Conservation (phyloP, 2,797 vertebrate species). For the Acropternis orthonyx region DNA sequence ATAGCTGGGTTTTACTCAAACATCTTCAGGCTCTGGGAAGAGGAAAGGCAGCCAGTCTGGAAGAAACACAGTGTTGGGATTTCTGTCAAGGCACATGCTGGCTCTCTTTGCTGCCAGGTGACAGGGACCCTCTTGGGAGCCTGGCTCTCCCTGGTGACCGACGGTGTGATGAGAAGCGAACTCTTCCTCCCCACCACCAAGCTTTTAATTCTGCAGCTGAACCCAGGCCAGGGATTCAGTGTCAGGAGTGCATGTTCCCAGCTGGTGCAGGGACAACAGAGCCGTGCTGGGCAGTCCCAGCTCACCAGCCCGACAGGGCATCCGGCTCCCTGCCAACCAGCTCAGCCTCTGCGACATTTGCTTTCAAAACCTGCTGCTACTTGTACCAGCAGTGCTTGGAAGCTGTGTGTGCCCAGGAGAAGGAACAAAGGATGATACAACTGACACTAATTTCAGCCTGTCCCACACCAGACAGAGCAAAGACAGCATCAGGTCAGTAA, state of each 20-base stretch:
- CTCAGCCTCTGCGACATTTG: not conserved
- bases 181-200: not conserved
- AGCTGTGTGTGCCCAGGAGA: not conserved
- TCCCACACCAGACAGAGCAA: not conserved
- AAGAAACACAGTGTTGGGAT: accelerated
- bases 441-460: not conserved
- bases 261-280: not conserved
- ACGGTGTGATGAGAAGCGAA: accelerated
- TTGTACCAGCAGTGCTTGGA: not conserved
- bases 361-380: not conserved
- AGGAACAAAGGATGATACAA: not conserved
- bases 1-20: not conserved
- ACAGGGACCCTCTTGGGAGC: not conserved
- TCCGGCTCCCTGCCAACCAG: not conserved
- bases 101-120: not conserved
- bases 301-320: not conserved
- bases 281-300: not conserved
- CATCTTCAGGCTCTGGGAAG: not conserved
- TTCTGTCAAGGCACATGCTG: not conserved
- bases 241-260: not conserved
- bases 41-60: not conserved
- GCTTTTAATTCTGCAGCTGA: not conserved
- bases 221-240: not conserved
- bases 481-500: not conserved
- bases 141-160: accelerated